phyloP scores from a whole-genome alignment of 1,140 invertebrate species.

The Phymastichus coffea region DNA sequence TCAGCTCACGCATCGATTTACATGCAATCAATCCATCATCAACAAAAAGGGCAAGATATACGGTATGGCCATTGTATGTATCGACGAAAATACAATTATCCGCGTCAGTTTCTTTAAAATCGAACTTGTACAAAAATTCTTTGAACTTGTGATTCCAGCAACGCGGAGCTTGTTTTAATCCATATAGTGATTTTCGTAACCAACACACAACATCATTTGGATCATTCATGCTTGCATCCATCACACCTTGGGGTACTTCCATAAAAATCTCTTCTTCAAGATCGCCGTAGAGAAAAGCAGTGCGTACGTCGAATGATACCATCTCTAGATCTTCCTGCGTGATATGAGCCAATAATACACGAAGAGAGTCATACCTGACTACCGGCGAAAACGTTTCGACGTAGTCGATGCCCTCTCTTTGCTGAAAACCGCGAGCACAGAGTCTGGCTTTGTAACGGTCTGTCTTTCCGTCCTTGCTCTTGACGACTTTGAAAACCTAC shows the following conservation, averaged over 20 bases:
- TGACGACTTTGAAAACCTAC: slow-evolving; percentile 11
- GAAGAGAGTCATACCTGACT: slow-evolving; percentile 34
- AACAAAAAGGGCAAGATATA: slow-evolving; percentile 25
- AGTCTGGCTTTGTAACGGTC: slow-evolving; percentile 29
- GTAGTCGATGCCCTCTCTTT: slow-evolving; percentile 33
- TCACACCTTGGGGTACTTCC: too few species aligned
- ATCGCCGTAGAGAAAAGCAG: too few species aligned
- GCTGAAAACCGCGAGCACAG: slow-evolving; percentile 36
- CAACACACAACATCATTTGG: too few species aligned
- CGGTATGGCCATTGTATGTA: background rate
- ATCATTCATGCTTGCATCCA: too few species aligned
- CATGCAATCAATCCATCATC: slow-evolving; percentile 30
- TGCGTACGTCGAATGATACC: slow-evolving; percentile 48
- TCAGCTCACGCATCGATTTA: slow-evolving; percentile 18
- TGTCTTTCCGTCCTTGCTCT: background rate
- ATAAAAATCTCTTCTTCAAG: slow-evolving; percentile 46
- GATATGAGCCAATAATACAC: slow-evolving; percentile 30
- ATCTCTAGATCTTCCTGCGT: slow-evolving; percentile 36
- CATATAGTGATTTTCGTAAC: slow-evolving; percentile 49
- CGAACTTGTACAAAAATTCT: slow-evolving; percentile 22
- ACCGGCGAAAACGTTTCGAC: slow-evolving; percentile 32
- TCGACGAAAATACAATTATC: slow-evolving; percentile 30
- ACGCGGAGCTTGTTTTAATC: slow-evolving; percentile 50
- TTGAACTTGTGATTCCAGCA: slow-evolving; percentile 49
- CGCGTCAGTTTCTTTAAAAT: slow-evolving; percentile 23